A percentile compares a stretch with the other conserved stretches of the same genome.
phyloP scores from a whole-genome alignment of 1,140 invertebrate species.

The Sitobion miscanthi region DNA sequence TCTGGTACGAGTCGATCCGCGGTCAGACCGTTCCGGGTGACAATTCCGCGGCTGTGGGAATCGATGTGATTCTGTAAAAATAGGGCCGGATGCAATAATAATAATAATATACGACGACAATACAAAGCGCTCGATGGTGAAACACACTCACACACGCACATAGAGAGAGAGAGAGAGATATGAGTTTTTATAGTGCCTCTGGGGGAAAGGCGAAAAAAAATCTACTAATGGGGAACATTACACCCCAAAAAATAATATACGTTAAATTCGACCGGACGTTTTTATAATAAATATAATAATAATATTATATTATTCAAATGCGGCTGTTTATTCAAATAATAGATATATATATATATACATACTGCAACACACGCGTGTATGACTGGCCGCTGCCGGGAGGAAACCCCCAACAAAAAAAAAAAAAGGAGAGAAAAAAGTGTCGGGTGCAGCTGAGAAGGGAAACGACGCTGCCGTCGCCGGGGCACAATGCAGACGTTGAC shows the following conservation, averaged over 20 bases:
- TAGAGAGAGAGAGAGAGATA: slow-evolving; percentile 22
- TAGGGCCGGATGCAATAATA: slow-evolving; percentile 40
- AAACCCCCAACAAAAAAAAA: slow-evolving; percentile 31
- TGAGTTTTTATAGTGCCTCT: slow-evolving; percentile 45
- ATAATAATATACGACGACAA: background rate
- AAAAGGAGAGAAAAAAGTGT: slow-evolving; percentile 7
- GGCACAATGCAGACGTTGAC: slow-evolving; percentile 48
- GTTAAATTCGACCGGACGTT: slow-evolving; percentile 51
- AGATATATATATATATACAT: background rate
- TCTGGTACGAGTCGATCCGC: background rate
- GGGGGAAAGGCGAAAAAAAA: slow-evolving; percentile 25
- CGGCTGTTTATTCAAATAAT: slow-evolving; percentile 54
- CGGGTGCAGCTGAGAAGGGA: slow-evolving; percentile 40
- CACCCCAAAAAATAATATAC: slow-evolving; percentile 56
- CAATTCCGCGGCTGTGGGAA: slow-evolving; percentile 49
- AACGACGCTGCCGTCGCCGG: background rate
- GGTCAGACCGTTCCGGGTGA: slow-evolving; percentile 47
- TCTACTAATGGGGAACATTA: slow-evolving; percentile 55
- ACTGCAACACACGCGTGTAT: background rate
- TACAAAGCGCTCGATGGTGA: background rate
- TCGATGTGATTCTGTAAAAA: slow-evolving; percentile 17
- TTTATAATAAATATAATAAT: slow-evolving; percentile 20
- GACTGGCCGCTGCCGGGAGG: slow-evolving; percentile 13
- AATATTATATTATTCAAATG: slow-evolving; percentile 50
- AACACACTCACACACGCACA: background rate